Evolutionary conservation across 2,888 invertebrate genomes (phyloP).

Genomic region (Drosophila demipolita): DNA sequence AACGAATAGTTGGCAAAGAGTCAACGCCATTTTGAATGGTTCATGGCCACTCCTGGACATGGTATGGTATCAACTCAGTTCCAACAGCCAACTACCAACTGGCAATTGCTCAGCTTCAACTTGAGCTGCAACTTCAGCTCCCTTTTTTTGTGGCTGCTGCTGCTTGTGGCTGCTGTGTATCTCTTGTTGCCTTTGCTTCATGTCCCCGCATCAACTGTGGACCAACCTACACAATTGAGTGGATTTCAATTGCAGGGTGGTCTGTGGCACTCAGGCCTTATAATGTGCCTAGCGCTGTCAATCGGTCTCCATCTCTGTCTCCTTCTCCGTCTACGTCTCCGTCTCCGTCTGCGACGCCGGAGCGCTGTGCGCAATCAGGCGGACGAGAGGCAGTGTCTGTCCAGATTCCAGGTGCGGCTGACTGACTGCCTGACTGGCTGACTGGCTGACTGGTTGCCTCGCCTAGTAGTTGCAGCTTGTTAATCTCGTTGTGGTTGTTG

Average conservation of each 20-base stretch:
- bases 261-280: conserved; percentile 67
- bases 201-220: conserved; percentile 20
- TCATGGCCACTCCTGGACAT: conserved; percentile 54
- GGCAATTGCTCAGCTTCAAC: conserved; percentile 18
- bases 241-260: conserved; percentile 78
- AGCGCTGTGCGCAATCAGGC: conserved; percentile 62
- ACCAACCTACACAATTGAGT: conserved; percentile 74
- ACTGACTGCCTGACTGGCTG: conserved; percentile 48
- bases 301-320: conserved; percentile 43
- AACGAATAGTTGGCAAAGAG: conserved; percentile 22
- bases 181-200: conserved; percentile 12
- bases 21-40: conserved; percentile 64
- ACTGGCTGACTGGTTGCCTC: conserved; percentile 52
- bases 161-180: conserved; percentile 30
- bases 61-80: conserved; percentile 34
- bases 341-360: neutral
- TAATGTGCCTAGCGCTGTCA: conserved; percentile 78
- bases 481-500: conserved; percentile 51
- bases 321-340: conserved; percentile 13
- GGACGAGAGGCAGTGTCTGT: conserved; percentile 48
- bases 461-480: conserved; percentile 45
- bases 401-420: conserved; percentile 58
- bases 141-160: conserved; percentile 30
- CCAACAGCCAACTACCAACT: conserved; percentile 24
- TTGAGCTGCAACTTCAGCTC: conserved; percentile 24